Evolutionary conservation across 2,113 vertebrate species (phyloP).

Genomic region (Pholis gunnellus): DNA sequence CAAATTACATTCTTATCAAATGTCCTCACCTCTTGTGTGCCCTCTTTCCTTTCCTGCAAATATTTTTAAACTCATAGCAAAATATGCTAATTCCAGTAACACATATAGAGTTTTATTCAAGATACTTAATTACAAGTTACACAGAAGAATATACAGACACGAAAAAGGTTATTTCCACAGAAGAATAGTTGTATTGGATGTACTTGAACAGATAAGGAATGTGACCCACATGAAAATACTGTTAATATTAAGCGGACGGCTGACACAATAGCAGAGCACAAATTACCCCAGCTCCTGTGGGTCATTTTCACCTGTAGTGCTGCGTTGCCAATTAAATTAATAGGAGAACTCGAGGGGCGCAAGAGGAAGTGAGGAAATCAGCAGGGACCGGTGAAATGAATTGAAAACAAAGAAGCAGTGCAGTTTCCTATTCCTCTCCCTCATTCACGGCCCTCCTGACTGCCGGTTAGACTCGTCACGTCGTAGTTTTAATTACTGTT

Average conservation of each 20-base stretch:
- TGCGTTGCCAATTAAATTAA: constrained; percentile 66
- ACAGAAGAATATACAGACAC: not conserved
- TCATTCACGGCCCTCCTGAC: constrained; percentile 17
- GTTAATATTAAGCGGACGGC: constrained; percentile 36
- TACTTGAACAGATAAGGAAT: constrained; percentile 7
- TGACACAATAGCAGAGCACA: constrained; percentile 52
- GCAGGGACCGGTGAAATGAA: constrained; percentile 60
- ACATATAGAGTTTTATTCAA: not conserved
- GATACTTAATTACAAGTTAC: not conserved
- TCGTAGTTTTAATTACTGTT: constrained; percentile 65
- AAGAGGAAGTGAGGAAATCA: constrained; percentile 55
- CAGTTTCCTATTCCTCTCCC: constrained; percentile 39
- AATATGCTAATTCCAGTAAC: not conserved
- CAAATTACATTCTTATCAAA: constrained; percentile 16
- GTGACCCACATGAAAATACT: constrained; percentile 7
- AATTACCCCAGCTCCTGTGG: constrained; percentile 50
- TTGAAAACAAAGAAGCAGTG: constrained; percentile 57
- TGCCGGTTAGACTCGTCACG: constrained; percentile 52
- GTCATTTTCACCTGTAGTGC: constrained; percentile 68
- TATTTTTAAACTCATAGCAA: not conserved
- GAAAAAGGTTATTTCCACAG: not conserved
- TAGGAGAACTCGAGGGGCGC: constrained; percentile 49
- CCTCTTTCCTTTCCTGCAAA: not conserved
- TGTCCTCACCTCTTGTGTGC: not conserved
- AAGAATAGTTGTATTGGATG: constrained; percentile 10